A percentile compares a stretch with the other conserved stretches of the same genome.
Evolutionary conservation across 2,888 invertebrate genomes (phyloP).

Genomic region (Eupithecia tripunctaria): DNA sequence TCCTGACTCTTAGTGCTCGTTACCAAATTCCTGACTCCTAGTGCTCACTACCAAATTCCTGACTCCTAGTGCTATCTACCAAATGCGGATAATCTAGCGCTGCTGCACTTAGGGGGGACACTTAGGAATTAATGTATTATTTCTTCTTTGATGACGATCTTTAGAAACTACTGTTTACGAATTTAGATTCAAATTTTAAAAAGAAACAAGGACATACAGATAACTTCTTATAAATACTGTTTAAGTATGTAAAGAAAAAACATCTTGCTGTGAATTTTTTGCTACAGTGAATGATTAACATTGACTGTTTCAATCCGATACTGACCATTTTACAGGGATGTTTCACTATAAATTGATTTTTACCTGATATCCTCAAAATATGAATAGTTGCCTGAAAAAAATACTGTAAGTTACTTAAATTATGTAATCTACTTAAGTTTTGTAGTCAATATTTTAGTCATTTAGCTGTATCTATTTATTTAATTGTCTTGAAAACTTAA

Average conservation of each 20-base stretch:
- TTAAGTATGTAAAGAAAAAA: neutral
- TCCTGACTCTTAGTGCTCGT: conserved; percentile 77
- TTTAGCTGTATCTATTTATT: conserved; percentile 2
- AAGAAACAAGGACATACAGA: neutral
- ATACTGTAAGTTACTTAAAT: neutral
- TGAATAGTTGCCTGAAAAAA: neutral
- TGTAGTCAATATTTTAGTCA: conserved; percentile 7
- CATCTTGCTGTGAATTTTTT: neutral
- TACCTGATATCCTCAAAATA: neutral
- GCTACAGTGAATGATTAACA: neutral
- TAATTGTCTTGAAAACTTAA: neutral
- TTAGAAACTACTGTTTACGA: neutral
- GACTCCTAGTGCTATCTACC: conserved; percentile 78
- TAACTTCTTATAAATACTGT: neutral
- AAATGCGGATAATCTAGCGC: conserved; percentile 80
- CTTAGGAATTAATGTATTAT: conserved; percentile 52
- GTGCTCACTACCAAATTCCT: conserved; percentile 47
- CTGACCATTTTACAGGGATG: conserved; percentile 35
- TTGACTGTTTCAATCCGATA: conserved; percentile 41
- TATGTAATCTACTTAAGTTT: neutral
- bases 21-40: conserved; percentile 54
- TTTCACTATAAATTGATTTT: conserved; percentile 38
- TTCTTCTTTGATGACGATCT: conserved; percentile 28
- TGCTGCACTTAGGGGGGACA: conserved; percentile 81
- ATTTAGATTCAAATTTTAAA: neutral